Conservation (phyloP, 2,888 invertebrate species). For the Cephus rjabovi region DNA sequence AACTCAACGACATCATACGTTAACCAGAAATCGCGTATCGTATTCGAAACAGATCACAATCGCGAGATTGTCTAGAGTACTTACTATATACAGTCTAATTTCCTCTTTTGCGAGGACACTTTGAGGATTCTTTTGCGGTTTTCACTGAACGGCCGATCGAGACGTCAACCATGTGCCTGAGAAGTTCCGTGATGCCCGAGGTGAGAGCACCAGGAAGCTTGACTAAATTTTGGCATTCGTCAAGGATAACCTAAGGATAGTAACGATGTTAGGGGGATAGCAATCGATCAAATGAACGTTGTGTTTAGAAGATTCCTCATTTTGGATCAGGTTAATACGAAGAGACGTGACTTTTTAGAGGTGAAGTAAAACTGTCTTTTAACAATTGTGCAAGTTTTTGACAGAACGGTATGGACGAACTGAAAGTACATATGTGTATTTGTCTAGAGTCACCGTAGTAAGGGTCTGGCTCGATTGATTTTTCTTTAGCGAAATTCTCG, state of each 20-base stretch:
- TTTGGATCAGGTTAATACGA: not conserved
- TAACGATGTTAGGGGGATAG: not conserved
- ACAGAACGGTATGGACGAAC: not conserved
- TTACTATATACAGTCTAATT: too few species aligned
- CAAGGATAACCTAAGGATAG: not conserved
- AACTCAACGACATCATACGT: constrained; percentile 34
- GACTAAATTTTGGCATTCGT: not conserved
- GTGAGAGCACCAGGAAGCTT: constrained; percentile 42
- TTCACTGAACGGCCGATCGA: constrained; percentile 42
- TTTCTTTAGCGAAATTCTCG: not conserved
- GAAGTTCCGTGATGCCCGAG: constrained; percentile 57
- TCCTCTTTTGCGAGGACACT: too few species aligned
- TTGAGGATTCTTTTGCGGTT: not conserved
- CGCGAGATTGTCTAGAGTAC: not conserved
- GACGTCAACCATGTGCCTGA: constrained; percentile 51
- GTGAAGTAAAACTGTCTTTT: not conserved
- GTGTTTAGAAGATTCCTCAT: not conserved
- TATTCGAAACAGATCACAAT: not conserved
- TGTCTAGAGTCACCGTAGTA: not conserved
- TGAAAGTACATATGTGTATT: not conserved
- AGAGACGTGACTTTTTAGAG: not conserved
- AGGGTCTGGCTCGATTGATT: not conserved
- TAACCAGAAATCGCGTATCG: not conserved
- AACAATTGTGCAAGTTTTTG: not conserved
- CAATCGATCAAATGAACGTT: not conserved